Conservation (phyloP, 37 sponge, comb jelly and placozoan species). For the Geodia barretti region DNA sequence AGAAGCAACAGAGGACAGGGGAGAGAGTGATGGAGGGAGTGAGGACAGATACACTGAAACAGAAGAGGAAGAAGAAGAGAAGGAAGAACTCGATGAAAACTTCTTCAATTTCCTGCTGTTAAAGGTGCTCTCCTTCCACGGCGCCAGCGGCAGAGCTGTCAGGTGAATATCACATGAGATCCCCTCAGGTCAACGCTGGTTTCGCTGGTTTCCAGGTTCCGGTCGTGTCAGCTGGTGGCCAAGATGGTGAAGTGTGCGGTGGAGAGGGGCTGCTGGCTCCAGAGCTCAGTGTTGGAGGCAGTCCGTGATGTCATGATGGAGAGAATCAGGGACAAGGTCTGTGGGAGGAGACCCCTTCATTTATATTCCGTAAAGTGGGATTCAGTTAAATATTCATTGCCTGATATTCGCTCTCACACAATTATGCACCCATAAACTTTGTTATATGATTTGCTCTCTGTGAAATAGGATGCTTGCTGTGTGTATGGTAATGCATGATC, state of each 20-base stretch:
- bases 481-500: too few species aligned
- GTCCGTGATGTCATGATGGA: constrained; percentile 46
- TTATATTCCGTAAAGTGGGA: too few species aligned
- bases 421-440: too few species aligned
- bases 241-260: constrained; percentile 44
- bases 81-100: not conserved
- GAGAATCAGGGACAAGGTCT: constrained; percentile 55
- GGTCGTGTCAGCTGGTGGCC: constrained; percentile 68
- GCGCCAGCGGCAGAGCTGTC: constrained; percentile 64
- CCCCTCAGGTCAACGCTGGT: too few species aligned
- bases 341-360: too few species aligned
- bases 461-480: too few species aligned
- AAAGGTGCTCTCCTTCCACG: constrained; percentile 49
- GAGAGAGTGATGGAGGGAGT: not conserved
- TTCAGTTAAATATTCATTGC: too few species aligned
- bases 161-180: too few species aligned
- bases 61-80: constrained; percentile 17
- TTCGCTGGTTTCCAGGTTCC: constrained; percentile 43
- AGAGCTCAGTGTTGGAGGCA: constrained; percentile 10
- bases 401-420: too few species aligned
- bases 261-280: constrained; percentile 10
- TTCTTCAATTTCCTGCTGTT: constrained; percentile 52
- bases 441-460: too few species aligned
- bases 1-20: too few species aligned
- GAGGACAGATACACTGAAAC: not conserved